These are phyloP conservation scores for Sympetrum striolatum DNA, from an alignment of 2,888 invertebrate genomes.

Conservation along the genomic window DNA sequence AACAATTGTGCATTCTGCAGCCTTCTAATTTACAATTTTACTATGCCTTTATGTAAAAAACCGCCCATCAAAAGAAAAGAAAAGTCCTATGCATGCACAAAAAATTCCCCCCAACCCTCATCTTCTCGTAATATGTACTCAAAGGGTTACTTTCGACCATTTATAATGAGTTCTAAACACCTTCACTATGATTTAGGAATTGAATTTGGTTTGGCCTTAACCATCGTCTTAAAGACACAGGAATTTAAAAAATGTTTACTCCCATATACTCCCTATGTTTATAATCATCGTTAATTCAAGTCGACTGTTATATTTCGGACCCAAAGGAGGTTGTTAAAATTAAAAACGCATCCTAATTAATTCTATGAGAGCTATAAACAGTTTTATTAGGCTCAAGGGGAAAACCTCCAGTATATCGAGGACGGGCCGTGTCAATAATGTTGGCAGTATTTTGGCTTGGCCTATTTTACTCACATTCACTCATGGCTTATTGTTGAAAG, in stretches of 20 bases:
- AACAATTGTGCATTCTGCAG: slow-evolving; percentile 32
- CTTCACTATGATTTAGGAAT: slow-evolving; percentile 39
- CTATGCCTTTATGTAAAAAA: slow-evolving; percentile 39
- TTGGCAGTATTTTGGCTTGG: slow-evolving; percentile 43
- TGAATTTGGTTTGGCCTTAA: slow-evolving; percentile 16
- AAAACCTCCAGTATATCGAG: slow-evolving; percentile 37
- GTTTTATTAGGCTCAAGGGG: slow-evolving; percentile 11
- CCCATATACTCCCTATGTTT: slow-evolving; percentile 33
- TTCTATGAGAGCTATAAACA: slow-evolving; percentile 38
- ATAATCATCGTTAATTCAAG: slow-evolving; percentile 26
- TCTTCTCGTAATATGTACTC: not conserved
- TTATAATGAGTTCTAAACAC: slow-evolving; percentile 39
- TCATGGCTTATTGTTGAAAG: slow-evolving; percentile 28
- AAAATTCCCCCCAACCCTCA: not conserved
- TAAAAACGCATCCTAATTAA: slow-evolving; percentile 38
- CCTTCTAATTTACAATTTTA: slow-evolving; percentile 31
- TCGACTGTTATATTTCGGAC: slow-evolving; percentile 3
- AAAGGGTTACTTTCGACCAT: slow-evolving; percentile 22
- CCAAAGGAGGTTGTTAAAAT: slow-evolving; percentile 28
- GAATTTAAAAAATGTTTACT: slow-evolving; percentile 27
- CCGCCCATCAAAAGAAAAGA: slow-evolving; percentile 8
- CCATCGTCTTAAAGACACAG: slow-evolving; percentile 5
- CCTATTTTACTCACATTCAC: slow-evolving; percentile 28
- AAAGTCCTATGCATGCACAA: slow-evolving; percentile 21
- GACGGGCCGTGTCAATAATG: slow-evolving; percentile 37